These are phyloP conservation scores for Diarsia mendica DNA, from an alignment of 2,888 invertebrate species.

Conservation along the genomic window DNA sequence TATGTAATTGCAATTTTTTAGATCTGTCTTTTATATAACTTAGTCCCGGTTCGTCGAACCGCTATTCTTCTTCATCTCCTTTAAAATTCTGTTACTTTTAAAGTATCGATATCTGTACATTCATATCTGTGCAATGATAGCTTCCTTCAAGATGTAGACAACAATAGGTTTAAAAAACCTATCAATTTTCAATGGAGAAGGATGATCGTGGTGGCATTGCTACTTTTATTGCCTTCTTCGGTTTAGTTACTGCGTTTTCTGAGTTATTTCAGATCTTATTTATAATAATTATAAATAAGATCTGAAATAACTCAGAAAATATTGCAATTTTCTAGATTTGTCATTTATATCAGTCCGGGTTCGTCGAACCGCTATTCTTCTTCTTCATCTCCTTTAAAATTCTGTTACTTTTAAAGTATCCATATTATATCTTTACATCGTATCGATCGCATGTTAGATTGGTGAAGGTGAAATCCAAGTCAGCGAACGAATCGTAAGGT, in stretches of 20 bases:
- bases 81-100: background rate
- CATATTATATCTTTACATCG: background rate
- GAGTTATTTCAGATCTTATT: background rate
- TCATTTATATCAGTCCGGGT: background rate
- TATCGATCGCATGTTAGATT: background rate
- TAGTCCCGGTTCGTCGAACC: background rate
- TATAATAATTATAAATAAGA: too few relatives aligned
- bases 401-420: background rate
- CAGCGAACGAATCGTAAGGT: background rate
- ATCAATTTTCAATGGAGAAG: conserved; percentile 24
- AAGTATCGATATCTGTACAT: background rate
- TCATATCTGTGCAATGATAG: conserved; percentile 63
- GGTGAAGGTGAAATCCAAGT: background rate
- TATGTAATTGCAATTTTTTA: background rate
- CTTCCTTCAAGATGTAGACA: conserved; percentile 34
- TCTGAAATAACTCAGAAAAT: too few relatives aligned
- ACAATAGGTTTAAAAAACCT: conserved; percentile 45
- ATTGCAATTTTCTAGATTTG: too few relatives aligned
- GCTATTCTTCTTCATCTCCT: background rate
- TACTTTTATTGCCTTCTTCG: conserved; percentile 10
- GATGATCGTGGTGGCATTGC: conserved; percentile 11
- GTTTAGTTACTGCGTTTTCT: background rate
- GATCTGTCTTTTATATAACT: background rate
- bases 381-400: background rate
- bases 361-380: background rate